Base-by-base conservation (phyloP, 2,888 invertebrate species). In the Drosophila ezoana region DNA sequence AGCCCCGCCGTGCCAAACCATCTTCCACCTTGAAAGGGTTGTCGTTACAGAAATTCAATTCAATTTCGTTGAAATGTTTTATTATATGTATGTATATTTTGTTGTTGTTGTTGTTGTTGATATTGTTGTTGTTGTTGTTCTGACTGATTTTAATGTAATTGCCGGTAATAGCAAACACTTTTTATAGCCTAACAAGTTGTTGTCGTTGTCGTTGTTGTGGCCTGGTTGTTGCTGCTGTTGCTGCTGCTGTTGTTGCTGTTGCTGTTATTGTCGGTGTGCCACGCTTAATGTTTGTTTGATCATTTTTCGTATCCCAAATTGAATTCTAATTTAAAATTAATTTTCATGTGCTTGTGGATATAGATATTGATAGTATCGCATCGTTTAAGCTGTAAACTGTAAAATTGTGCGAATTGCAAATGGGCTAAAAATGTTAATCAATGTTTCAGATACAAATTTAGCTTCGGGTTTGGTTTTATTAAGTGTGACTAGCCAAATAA, bases 51-150 rank as follows among this genome's bases (percentile, higher is more conserved):
- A 67, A 79, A 60, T 70, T 67, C 78, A 78, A 82, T 82, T 82
- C 76, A 82, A 82, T 82, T 83, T 76, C 73, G 72, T 70, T 78
- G 72, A 76, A 82, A 80, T 82, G 83, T 83, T 77, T 83, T 78
- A 77, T 82, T 74, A 71, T 68, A 73, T 70, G 68, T 66, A 71
- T 68, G 71, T 70, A 65, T 66, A 76, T 76, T 67, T 77, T 65
- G 76, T 68, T 70, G 67, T 60, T 72, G 67, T 57, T 51, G 47
- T 32, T 56, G 47, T 43, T 68, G 48, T 10, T 66, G 60, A 56
- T 65, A 57, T 32, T 40, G 53, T 58, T 68, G 69, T 62, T 63
- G 49, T 44, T 59, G 61, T 52, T 61, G 53, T 16, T 53, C 14
- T 63, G 70, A 58, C 70, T 79, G 81, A 81, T 81, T 81, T 81